Evolutionary conservation across 2,113 vertebrate species (phyloP).

Genomic region (Xyrauchen texanus): DNA sequence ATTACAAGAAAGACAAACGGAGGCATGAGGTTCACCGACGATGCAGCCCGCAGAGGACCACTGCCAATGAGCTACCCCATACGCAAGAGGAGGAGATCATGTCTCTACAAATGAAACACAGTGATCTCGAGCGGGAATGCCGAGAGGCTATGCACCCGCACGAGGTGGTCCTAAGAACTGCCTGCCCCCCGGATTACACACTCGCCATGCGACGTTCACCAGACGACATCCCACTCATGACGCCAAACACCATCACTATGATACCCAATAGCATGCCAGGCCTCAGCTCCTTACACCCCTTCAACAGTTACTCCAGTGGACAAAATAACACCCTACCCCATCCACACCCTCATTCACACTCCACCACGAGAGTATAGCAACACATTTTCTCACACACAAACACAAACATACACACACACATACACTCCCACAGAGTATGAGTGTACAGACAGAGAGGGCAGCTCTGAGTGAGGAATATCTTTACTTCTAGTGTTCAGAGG

Average conservation of each 20-base stretch:
- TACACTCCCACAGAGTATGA: conserved; percentile 9
- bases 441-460: not conserved
- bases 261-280: conserved; percentile 97
- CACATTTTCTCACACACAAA: conserved; percentile 50
- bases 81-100: conserved; percentile 99
- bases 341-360: conserved; percentile 95
- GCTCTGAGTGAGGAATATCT: conserved; percentile 42
- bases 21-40: conserved; percentile 93
- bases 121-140: conserved; percentile 95
- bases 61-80: conserved; percentile 92
- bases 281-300: conserved; percentile 92
- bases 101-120: conserved; percentile 99
- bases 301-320: conserved; percentile 93
- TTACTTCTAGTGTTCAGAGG: conserved; percentile 41
- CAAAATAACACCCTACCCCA: conserved; percentile 98
- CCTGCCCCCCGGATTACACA: conserved; percentile 98
- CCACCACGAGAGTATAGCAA: conserved; percentile 98
- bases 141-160: conserved; percentile 92
- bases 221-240: conserved; percentile 98
- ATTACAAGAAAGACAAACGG: conserved; percentile 98
- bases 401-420: conserved; percentile 13
- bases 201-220: conserved; percentile 98
- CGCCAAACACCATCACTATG: conserved; percentile 98
- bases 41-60: conserved; percentile 92
- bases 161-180: conserved; percentile 95